Evolutionary conservation across 2,797 vertebrate species (phyloP), one percentile per base, ranked within the genome.

Genomic region (Poeciliopsis presidionis): DNA sequence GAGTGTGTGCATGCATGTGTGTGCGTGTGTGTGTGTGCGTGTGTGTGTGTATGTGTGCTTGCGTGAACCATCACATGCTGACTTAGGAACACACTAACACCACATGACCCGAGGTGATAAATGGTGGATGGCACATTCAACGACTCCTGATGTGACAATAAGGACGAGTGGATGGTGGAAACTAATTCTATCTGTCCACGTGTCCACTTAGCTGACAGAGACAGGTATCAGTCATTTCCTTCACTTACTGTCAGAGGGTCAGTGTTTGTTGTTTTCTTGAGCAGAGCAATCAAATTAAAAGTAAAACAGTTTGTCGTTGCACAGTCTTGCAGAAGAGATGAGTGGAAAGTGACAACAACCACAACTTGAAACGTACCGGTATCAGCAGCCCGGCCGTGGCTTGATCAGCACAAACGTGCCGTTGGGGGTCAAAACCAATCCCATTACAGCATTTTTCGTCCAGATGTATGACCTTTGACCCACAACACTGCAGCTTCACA

Each of bases 321-420:
- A 75, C 46, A 71, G n/a, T 30, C 13, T 46, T 46, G 14, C 11
- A 28, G 25, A 7, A 43, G 47, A 36, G 18, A 22, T 13, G 16
- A 36, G 18, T 25, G 33, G 9, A 73, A 9, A 13, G 20, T 13
- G 47, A 73, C 28, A 20, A 39, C 8, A 59, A 22, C 47, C 39
- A 70, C 4, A 53, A 22, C 28, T 12, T 46, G 55, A 70, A 33
- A 93, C 95, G 93, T 95, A 98, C 97, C 96, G 95, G 94, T 86
- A 93, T 95, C 79, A 87, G 83, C 89, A 95, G 92, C 91, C 95
- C 96, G 57, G 95, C 89, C 75, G 97, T 97, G 84, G 96, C 93
- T 91, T 93, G 95, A 94, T 97, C 96, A 82, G 97, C 96, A 90
- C 97, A 98, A 93, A 97, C 96, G 86, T 97, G 96, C 91, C 96